Base-by-base conservation (phyloP, 2,113 vertebrate genomes). In the Reinhardtius hippoglossoides region DNA sequence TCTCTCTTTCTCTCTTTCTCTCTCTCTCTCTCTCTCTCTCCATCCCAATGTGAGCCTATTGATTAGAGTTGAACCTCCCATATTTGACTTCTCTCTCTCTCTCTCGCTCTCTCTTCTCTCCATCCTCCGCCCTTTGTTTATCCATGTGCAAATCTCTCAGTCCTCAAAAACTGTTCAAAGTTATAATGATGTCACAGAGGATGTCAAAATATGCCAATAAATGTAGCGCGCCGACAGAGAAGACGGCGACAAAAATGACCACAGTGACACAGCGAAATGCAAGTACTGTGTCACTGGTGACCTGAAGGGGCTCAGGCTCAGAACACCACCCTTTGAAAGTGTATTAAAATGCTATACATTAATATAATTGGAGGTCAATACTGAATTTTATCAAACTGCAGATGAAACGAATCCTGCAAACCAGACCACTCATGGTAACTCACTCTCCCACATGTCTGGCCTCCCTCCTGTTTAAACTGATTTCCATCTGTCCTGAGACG, bases 41-140 rank as follows among this genome's bases (percentile, higher is more conserved):
- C 52, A 72, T 80, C 46, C 64, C 27, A 64, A 48, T 62, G 71
- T 56, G 81, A 81, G 60, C 15, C 20, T 63, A 90, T 85, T 67
- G 84, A 92, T 84, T 64, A 5, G 58, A 78, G 69, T 68, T 35
- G 44, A 81, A 59, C 57, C 52, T 76, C 61, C 46, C 42, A 74
- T 73, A 74, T 68, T 83, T 46, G 57, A 26, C 26, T 4, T n/a
- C 3, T 59, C 54, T 26, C 24, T 27, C 26, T 27, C 26, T 27
- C 26, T 27, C 26, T 27, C 26, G 2, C 26, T 27, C 26, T 27
- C 26, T 27, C 26, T 27, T 63, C 59, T 21, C 62, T 13, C 12
- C 42, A 76, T 24, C n/a, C 5, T 26, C 50, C 54, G 55, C 26
- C 60, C 23, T 60, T 78, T 77, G 55, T 52, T 79, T 35, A 81